phyloP scores from a whole-genome alignment of 2,888 invertebrate genomes.

The Polydrusus tereticollis region DNA sequence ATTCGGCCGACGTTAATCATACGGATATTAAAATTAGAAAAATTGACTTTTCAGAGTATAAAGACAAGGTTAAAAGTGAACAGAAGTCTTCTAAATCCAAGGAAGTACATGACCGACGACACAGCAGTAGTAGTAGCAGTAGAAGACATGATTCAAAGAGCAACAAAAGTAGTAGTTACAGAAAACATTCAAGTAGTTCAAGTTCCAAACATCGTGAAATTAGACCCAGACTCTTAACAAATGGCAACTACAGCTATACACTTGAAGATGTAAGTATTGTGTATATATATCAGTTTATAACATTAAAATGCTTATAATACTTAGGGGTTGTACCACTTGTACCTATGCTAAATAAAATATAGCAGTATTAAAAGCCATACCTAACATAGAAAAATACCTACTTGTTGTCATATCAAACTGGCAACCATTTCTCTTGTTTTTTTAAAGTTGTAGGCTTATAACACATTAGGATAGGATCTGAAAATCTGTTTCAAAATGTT shows the following conservation, averaged over 20 bases:
- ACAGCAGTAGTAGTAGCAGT: slow-evolving; percentile 51
- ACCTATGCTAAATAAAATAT: no score
- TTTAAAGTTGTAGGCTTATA: no score
- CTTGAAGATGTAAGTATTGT: slow-evolving; percentile 63
- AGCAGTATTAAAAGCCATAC: no score
- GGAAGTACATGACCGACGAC: slow-evolving; percentile 42
- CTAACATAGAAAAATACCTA: no score
- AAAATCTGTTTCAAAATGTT: no score
- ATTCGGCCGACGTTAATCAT: slow-evolving; percentile 58
- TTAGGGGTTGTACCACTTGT: no score
- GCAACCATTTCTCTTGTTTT: no score
- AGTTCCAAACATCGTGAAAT: slow-evolving; percentile 49
- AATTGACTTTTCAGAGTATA: slow-evolving; percentile 56
- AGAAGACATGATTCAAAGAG: slow-evolving; percentile 52
- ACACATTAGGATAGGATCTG: no score
- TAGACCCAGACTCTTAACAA: slow-evolving; percentile 57
- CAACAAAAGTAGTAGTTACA: slow-evolving; percentile 47
- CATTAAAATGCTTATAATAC: no score
- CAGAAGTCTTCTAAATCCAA: slow-evolving; percentile 52
- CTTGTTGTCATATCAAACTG: no score
- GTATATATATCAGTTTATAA: not conserved
- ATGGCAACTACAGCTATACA: slow-evolving; percentile 64
- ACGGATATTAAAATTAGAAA: slow-evolving; percentile 54
- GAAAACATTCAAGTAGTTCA: slow-evolving; percentile 48
- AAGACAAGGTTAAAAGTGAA: slow-evolving; percentile 45